Percentiles rank a stretch among this genome's conserved stretches.
Evolutionary conservation across 1,140 invertebrate genomes (phyloP).

Genomic region (Drosophila equinoxialis): DNA sequence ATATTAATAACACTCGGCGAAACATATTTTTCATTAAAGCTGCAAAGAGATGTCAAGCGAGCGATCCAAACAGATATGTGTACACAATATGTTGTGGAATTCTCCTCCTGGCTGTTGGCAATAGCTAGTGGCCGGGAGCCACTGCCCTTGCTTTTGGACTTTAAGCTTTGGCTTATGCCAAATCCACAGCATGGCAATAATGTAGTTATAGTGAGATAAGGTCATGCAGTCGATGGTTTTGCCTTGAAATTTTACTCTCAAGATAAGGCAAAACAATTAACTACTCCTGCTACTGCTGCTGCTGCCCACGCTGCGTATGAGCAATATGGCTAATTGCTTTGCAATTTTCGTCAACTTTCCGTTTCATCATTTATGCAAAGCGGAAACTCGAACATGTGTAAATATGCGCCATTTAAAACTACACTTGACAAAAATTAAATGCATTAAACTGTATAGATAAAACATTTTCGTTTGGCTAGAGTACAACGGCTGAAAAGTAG

Average conservation of each 20-base stretch:
- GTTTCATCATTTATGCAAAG: conserved; percentile 62
- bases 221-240: not conserved
- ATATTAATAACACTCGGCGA: conserved; percentile 78
- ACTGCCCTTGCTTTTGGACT: not conserved
- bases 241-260: not conserved
- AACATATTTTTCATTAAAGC: conserved; percentile 81
- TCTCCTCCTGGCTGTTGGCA: conserved; percentile 20
- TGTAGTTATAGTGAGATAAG: conserved; percentile 46
- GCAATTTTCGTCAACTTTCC: conserved; percentile 41
- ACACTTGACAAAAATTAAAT: not conserved
- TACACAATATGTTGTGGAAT: conserved; percentile 41
- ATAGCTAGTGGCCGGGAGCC: not conserved
- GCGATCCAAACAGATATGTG: conserved; percentile 33
- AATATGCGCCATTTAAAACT: conserved; percentile 5
- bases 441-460: not conserved
- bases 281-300: not conserved
- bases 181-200: conserved; percentile 49
- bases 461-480: not conserved
- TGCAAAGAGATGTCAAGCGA: conserved; percentile 62
- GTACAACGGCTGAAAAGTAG: conserved; percentile 16
- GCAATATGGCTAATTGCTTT: conserved; percentile 31
- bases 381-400: conserved; percentile 62
- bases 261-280: not conserved
- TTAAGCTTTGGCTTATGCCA: conserved; percentile 10
- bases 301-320: conserved; percentile 39